phyloP scores from a whole-genome alignment of 1,140 invertebrate genomes.

The Lysiphlebus fabarum region DNA sequence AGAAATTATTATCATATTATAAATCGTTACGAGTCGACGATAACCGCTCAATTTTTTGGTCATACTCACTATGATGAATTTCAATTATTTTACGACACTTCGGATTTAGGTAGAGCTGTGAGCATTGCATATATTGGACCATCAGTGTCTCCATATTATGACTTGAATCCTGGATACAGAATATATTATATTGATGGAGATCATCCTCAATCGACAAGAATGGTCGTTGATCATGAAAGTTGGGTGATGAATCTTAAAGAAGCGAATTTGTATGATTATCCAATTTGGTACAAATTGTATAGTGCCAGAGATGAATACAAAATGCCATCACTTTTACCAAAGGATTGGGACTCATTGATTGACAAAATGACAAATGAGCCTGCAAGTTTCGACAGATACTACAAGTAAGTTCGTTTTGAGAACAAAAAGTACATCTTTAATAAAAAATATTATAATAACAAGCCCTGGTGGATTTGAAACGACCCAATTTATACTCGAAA shows the following conservation, averaged over 20 bases:
- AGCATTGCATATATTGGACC: constrained; percentile 89
- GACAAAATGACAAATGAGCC: constrained; percentile 81
- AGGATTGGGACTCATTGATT: constrained; percentile 83
- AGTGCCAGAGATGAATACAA: constrained; percentile 78
- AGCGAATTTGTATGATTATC: constrained; percentile 84
- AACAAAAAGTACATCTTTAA: no score
- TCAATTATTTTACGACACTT: constrained; percentile 85
- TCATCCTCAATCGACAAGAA: constrained; percentile 75
- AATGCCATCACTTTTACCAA: constrained; percentile 75
- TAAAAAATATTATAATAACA: no score
- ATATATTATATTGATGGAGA: constrained; percentile 96
- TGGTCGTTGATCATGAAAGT: constrained; percentile 89
- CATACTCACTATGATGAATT: constrained; percentile 95
- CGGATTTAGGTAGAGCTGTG: constrained; percentile 73
- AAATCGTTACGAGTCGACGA: constrained; percentile 85
- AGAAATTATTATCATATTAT: constrained; percentile 89
- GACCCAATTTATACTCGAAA: no score
- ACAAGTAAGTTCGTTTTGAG: no score
- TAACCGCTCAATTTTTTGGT: constrained; percentile 91
- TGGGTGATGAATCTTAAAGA: constrained; percentile 95
- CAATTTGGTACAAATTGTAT: constrained; percentile 87
- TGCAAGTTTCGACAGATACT: constrained; percentile 81
- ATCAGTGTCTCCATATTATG: constrained; percentile 87
- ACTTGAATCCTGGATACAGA: constrained; percentile 91
- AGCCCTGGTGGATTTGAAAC: no score